Percentiles rank a stretch among this genome's conserved stretches.
phyloP scores from a whole-genome alignment of 2,797 vertebrate species.

The Acanthopagrus latus region DNA sequence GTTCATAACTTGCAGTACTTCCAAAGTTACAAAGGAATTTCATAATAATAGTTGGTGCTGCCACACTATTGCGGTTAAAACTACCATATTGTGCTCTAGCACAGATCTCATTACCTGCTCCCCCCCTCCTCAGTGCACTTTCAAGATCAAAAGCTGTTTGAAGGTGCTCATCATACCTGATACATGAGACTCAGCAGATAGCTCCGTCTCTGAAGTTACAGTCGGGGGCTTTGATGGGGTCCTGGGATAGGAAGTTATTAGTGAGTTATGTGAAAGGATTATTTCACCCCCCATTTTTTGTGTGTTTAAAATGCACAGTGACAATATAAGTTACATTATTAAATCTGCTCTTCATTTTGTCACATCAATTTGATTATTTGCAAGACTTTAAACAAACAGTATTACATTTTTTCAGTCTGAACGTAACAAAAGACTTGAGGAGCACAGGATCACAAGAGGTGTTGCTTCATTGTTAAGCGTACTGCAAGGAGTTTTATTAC shows the following conservation, averaged over 20 bases:
- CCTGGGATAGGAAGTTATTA: slow-evolving; percentile 41
- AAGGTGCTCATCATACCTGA: slow-evolving; percentile 63
- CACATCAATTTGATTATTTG: slow-evolving; percentile 1
- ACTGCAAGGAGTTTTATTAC: too few species aligned
- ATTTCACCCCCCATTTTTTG: background rate
- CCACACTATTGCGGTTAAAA: slow-evolving; percentile 30
- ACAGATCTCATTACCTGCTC: slow-evolving; percentile 59
- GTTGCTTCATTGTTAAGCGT: too few species aligned
- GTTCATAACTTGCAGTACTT: slow-evolving; percentile 22
- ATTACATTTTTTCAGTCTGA: too few species aligned
- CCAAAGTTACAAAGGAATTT: slow-evolving; percentile 21
- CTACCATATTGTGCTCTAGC: slow-evolving; percentile 48
- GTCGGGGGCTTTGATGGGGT: slow-evolving; percentile 39
- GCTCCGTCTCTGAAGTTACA: slow-evolving; percentile 47
- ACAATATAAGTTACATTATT: slow-evolving; percentile 11
- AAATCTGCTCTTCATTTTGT: slow-evolving; percentile 14
- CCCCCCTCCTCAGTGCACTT: slow-evolving; percentile 43
- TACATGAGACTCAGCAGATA: slow-evolving; percentile 54
- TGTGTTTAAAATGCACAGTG: slow-evolving; percentile 23
- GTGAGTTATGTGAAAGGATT: slow-evolving; percentile 15
- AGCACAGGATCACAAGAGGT: too few species aligned
- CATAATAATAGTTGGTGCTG: slow-evolving; percentile 19
- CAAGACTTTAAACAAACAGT: background rate
- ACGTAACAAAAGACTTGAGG: too few species aligned
- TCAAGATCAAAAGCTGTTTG: slow-evolving; percentile 75